Base-by-base conservation (phyloP, 1,140 invertebrate genomes). In the Hylaeus volcanicus region DNA sequence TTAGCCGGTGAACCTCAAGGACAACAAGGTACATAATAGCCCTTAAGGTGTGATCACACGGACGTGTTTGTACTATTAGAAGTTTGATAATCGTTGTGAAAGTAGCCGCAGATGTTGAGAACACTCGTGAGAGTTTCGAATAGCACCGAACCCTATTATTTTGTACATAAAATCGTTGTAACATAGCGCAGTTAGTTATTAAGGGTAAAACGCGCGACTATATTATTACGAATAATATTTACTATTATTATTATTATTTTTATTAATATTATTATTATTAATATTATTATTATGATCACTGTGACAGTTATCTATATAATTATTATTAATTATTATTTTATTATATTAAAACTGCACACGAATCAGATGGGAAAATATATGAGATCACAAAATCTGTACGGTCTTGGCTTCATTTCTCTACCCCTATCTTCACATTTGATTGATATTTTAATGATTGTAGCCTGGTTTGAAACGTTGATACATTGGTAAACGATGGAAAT, bases 111-210 rank as follows among this genome's bases (percentile, higher is more conserved):
- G 68, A 70, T 53, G 61, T 86, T 77, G 63, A 64, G 12, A 12
- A 45, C 51, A 82, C 45, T 71, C 39, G 58, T 68, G 12, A 64
- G 55, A 48, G 74, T 41, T 3, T 41, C 5, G 56, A 60, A 51
- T 39, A 73, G 37, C 61, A 58, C 9, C 66, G 11, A 43, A 83
- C 81, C 85, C 70, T 88, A 89, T 88, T 89, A 84, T 91, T 90
- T 90, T 92, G 90, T 92, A 92, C 68, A 92, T 91, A 92, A 26
- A 51, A 88, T 88, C 74, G 86, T 91, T 92, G 91, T 92, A 93
- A 89, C 56, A 93, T 91, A 91, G 87, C 74, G 84, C 76, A 74
- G 58, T 72, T 77, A 79, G 71, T 58, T 61, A 66, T 61, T 85
- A 83, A 61, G 70, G 53, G 51, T 74, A 37, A 73, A 68, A 56